A percentile compares a stretch with the other conserved stretches of the same genome.
These are phyloP conservation scores for Ophraella communa DNA, from an alignment of 2,888 invertebrate genomes.

Conservation along the genomic window DNA sequence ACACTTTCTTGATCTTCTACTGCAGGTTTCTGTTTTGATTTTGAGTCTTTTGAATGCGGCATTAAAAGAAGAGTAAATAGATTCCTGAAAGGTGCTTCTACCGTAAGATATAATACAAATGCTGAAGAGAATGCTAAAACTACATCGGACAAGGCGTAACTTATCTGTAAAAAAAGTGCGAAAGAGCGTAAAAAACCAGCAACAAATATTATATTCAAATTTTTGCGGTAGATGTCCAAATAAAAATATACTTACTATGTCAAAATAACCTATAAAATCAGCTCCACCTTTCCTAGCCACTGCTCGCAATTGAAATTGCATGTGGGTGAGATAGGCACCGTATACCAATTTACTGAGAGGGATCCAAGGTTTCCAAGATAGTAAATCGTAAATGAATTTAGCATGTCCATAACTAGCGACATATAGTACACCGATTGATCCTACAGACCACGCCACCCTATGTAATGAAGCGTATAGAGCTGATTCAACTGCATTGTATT, in stretches of 20 bases:
- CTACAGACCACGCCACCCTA: conserved; percentile 64
- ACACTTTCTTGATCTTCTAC: conserved; percentile 36
- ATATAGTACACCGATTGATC: conserved; percentile 61
- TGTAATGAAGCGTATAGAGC: conserved; percentile 66
- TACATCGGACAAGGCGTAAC: conserved; percentile 60
- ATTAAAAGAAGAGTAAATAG: conserved; percentile 54
- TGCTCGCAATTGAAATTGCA: conserved; percentile 62
- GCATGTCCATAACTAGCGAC: conserved; percentile 63
- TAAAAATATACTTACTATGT: conserved; percentile 52
- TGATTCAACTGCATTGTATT: conserved; percentile 62
- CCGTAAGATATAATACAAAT: conserved; percentile 62
- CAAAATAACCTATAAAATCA: conserved; percentile 55
- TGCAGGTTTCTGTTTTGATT: conserved; percentile 22
- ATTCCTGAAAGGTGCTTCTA: conserved; percentile 65
- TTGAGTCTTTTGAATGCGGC: conserved; percentile 33
- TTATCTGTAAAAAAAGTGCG: conserved; percentile 56
- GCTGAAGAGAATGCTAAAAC: conserved; percentile 61
- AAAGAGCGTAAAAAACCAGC: too few species aligned
- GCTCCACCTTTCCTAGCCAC: conserved; percentile 62
- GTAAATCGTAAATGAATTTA: conserved; percentile 55
- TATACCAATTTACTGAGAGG: conserved; percentile 67
- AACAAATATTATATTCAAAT: too few species aligned
- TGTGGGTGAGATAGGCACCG: conserved; percentile 67
- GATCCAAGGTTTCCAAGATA: conserved; percentile 67
- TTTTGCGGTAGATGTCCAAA: too few species aligned